These are phyloP conservation scores for Nipponacmea schrenckii DNA, from an alignment of 2,888 invertebrate species.

Conservation along the genomic window DNA sequence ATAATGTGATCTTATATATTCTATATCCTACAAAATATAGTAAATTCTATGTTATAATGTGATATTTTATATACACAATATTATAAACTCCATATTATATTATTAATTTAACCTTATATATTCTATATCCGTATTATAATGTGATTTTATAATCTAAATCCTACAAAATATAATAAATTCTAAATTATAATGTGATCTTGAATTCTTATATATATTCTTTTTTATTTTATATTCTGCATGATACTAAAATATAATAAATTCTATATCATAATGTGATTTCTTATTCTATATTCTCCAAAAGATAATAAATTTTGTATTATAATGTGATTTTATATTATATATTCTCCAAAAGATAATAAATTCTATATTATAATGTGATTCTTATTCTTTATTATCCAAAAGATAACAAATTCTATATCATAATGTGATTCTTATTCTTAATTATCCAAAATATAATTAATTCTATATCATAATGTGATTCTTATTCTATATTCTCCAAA, in stretches of 20 bases:
- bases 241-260: conserved; percentile 66
- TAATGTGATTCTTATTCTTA: too few species aligned
- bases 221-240: too few species aligned
- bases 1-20: conserved; percentile 68
- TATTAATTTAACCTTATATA: too few species aligned
- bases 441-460: conserved; percentile 65
- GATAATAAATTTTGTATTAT: conserved; percentile 69
- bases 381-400: conserved; percentile 46
- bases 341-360: conserved; percentile 56
- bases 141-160: conserved; percentile 67
- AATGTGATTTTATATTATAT: conserved; percentile 68
- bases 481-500: conserved; percentile 66
- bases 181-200: not conserved
- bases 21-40: conserved; percentile 60
- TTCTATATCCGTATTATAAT: conserved; percentile 62
- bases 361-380: not conserved
- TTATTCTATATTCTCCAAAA: conserved; percentile 67
- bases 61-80: too few species aligned
- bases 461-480: conserved; percentile 69
- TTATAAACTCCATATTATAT: too few species aligned
- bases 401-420: too few species aligned
- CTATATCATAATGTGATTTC: conserved; percentile 69
- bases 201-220: too few species aligned
- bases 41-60: not conserved
- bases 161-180: conserved; percentile 38